phyloP scores from a whole-genome alignment of 1,140 invertebrate genomes.

The Drosophila nasuta region DNA sequence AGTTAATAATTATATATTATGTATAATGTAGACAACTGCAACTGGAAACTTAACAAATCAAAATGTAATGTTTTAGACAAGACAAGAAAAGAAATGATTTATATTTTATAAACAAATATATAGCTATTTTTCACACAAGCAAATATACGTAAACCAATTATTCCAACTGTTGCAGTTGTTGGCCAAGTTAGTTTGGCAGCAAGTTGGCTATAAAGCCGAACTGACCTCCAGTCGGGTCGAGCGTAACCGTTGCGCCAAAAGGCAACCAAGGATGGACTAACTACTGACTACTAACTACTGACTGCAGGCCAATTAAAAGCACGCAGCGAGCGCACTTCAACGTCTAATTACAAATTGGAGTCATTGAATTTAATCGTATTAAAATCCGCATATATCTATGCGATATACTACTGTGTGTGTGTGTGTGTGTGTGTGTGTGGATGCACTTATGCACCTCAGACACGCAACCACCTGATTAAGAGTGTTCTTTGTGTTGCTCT shows the following conservation, averaged over 20 bases:
- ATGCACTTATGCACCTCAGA: slow-evolving; percentile 70
- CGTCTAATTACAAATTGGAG: slow-evolving; percentile 83
- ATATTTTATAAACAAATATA: slow-evolving; percentile 67
- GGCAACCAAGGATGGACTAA: slow-evolving; percentile 75
- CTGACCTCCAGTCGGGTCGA: slow-evolving; percentile 76
- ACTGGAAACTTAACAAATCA: slow-evolving; percentile 60
- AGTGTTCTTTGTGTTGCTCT: slow-evolving; percentile 37
- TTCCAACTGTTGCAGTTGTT: slow-evolving; percentile 31
- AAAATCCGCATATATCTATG: slow-evolving; percentile 65
- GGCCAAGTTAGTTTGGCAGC: neutral
- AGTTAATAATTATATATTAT: slow-evolving; percentile 23
- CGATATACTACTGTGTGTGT: no score
- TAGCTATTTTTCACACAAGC: slow-evolving; percentile 79
- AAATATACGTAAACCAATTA: slow-evolving; percentile 63
- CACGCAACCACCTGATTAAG: slow-evolving; percentile 66
- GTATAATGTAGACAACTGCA: slow-evolving; percentile 45
- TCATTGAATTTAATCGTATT: slow-evolving; percentile 79
- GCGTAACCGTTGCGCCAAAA: slow-evolving; percentile 84
- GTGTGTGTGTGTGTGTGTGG: no score
- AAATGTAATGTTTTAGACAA: slow-evolving; percentile 48
- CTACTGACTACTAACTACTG: slow-evolving; percentile 28
- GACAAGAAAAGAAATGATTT: slow-evolving; percentile 68
- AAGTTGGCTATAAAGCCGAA: slow-evolving; percentile 51
- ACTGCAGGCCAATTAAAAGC: slow-evolving; percentile 81
- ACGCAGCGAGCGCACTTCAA: slow-evolving; percentile 73